These are phyloP conservation scores for Sinohyriopsis cumingii DNA, from an alignment of 2,888 invertebrate species.

Conservation along the genomic window DNA sequence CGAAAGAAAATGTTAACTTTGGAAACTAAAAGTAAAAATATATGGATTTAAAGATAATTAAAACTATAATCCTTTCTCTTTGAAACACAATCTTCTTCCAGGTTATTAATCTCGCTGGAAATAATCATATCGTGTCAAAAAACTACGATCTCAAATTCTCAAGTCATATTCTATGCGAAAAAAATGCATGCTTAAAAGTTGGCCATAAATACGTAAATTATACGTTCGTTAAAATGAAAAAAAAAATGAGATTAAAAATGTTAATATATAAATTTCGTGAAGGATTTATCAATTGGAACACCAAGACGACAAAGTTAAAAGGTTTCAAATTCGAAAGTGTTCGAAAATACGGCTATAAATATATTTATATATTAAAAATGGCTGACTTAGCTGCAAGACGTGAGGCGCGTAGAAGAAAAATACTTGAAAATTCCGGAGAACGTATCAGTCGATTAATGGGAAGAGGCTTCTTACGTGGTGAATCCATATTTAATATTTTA, in stretches of 20 bases:
- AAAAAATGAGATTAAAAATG: not conserved
- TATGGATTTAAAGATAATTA: too few relatives aligned
- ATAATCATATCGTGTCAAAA: too few relatives aligned
- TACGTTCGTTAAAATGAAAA: not conserved
- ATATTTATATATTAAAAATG: conserved; percentile 32
- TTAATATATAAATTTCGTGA: not conserved
- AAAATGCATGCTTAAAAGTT: not conserved
- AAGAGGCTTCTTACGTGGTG: not conserved
- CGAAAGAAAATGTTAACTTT: too few relatives aligned
- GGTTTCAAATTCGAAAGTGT: too few relatives aligned
- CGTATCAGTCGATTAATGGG: conserved; percentile 53
- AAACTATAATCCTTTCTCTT: too few relatives aligned
- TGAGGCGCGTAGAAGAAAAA: conserved; percentile 55
- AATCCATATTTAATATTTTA: too few relatives aligned
- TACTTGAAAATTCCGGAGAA: conserved; percentile 54
- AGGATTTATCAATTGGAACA: not conserved
- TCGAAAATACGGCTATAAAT: not conserved
- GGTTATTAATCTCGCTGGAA: too few relatives aligned
- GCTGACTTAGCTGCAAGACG: conserved; percentile 46
- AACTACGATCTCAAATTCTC: too few relatives aligned
- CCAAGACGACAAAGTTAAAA: too few relatives aligned
- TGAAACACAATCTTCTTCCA: too few relatives aligned
- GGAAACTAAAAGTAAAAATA: too few relatives aligned
- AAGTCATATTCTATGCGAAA: too few relatives aligned
- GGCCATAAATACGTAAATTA: not conserved